phyloP scores from a whole-genome alignment of 92 coral and sea anemone species.

The Parazoanthus atlanticus region DNA sequence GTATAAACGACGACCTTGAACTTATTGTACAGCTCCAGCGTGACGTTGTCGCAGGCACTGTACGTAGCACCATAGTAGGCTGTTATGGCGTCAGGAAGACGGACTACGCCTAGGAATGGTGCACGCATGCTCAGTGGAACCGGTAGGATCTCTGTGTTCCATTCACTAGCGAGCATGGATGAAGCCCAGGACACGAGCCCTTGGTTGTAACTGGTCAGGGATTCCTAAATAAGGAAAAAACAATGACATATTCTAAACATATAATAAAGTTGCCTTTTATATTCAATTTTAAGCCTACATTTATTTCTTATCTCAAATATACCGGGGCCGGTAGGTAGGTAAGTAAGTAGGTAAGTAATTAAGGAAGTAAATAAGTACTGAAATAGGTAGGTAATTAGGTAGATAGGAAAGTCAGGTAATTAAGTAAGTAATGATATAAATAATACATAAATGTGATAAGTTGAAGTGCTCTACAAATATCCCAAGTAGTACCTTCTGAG shows the following conservation, averaged over 20 bases:
- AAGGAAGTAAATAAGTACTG: no score
- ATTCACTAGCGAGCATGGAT: constrained; percentile 66
- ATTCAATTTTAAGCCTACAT: no score
- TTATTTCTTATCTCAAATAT: no score
- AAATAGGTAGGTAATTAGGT: no score
- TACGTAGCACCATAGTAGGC: constrained; percentile 66
- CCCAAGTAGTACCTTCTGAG: no score
- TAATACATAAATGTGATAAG: no score
- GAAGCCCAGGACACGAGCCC: constrained; percentile 79
- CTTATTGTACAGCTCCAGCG: neutral
- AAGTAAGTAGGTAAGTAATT: no score
- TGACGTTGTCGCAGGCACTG: constrained; percentile 40
- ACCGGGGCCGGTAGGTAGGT: no score
- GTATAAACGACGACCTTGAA: constrained; percentile 23
- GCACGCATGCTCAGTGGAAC: constrained; percentile 83
- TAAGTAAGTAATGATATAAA: no score
- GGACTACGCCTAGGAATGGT: constrained; percentile 73
- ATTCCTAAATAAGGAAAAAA: constrained; percentile 29
- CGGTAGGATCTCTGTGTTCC: constrained; percentile 76
- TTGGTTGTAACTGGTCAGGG: constrained; percentile 62
- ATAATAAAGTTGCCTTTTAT: no score
- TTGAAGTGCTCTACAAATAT: no score
- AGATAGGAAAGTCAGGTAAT: no score
- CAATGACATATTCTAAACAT: neutral
- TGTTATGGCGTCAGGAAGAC: constrained; percentile 60